A percentile compares a stretch with the other conserved stretches of the same genome.
phyloP scores from a whole-genome alignment of 2,797 vertebrate species.

The Amblyopsis hoosieri region DNA sequence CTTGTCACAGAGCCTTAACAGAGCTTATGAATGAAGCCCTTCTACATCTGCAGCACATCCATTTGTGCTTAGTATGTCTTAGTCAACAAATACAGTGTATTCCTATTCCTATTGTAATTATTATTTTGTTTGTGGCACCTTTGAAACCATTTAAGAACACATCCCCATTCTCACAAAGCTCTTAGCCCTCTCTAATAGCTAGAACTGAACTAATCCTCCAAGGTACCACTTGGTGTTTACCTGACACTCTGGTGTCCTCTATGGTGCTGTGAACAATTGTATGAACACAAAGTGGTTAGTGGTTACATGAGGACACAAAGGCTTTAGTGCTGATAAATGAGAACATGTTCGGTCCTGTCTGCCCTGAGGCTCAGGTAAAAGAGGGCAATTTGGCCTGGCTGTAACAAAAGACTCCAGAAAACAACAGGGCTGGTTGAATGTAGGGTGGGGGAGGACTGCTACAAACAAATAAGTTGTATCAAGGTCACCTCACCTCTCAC shows the following conservation, averaged over 20 bases:
- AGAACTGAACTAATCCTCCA: neutral
- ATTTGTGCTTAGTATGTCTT: neutral
- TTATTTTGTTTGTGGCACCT: neutral
- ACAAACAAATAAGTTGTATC: conserved; percentile 39
- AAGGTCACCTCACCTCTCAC: conserved; percentile 55
- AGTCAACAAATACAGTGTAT: no score
- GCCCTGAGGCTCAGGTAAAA: conserved; percentile 13
- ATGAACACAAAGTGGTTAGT: conserved; percentile 5
- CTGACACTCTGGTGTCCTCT: neutral
- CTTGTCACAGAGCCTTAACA: neutral
- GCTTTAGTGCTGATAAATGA: conserved; percentile 3
- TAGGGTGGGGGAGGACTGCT: conserved; percentile 23
- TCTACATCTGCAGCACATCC: neutral
- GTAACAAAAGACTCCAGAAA: conserved; percentile 7
- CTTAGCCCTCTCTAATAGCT: no score
- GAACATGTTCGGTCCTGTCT: conserved; percentile 20
- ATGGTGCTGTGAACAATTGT: conserved; percentile 1
- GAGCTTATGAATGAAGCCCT: neutral
- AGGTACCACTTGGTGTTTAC: neutral
- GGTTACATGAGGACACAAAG: conserved; percentile 9
- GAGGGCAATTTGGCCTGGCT: conserved; percentile 15
- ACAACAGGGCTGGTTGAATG: conserved; percentile 12
- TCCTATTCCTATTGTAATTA: neutral
- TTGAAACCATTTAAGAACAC: neutral
- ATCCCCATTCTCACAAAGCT: no score